A percentile compares a stretch with the other conserved stretches of the same genome.
Conservation (phyloP, 1,140 invertebrate species). For the Nylanderia fulva region DNA sequence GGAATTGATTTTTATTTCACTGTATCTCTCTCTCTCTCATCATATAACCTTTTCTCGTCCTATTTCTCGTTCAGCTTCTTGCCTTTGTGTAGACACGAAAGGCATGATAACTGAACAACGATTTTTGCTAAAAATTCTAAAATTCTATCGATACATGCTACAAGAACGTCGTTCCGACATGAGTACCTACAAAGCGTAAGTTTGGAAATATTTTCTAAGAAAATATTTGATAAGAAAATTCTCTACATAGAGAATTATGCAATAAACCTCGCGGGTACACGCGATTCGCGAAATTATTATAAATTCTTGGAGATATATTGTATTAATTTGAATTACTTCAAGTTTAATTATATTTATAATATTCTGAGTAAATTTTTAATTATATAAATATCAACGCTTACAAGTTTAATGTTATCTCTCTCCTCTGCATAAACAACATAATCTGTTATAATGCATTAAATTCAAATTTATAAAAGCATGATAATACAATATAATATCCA, state of each 20-base stretch:
- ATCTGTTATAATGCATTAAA: background rate
- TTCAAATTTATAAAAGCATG: background rate
- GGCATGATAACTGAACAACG: background rate
- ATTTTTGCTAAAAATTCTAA: constrained; percentile 5
- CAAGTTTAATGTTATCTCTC: constrained; percentile 4
- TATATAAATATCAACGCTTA: constrained; percentile 1
- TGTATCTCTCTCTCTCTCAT: background rate
- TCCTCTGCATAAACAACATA: background rate
- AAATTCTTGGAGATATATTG: background rate
- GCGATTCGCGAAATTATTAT: constrained; percentile 19
- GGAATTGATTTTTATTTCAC: constrained; percentile 42
- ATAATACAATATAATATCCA: constrained; percentile 2
- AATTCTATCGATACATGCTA: background rate
- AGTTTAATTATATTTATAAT: constrained; percentile 39
- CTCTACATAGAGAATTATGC: too few relatives aligned
- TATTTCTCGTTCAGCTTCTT: constrained; percentile 16
- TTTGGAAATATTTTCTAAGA: too few relatives aligned
- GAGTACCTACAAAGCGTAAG: background rate
- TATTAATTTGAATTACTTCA: constrained; percentile 32
- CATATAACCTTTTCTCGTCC: background rate
- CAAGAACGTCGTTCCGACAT: background rate
- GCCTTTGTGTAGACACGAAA: background rate
- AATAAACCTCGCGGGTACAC: background rate
- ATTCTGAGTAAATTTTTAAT: constrained; percentile 42
- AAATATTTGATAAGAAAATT: too few relatives aligned